Percentiles rank a stretch among this genome's conserved stretches.
Conservation (phyloP, 2,113 vertebrate species). For the Gallinago paraguaiae region DNA sequence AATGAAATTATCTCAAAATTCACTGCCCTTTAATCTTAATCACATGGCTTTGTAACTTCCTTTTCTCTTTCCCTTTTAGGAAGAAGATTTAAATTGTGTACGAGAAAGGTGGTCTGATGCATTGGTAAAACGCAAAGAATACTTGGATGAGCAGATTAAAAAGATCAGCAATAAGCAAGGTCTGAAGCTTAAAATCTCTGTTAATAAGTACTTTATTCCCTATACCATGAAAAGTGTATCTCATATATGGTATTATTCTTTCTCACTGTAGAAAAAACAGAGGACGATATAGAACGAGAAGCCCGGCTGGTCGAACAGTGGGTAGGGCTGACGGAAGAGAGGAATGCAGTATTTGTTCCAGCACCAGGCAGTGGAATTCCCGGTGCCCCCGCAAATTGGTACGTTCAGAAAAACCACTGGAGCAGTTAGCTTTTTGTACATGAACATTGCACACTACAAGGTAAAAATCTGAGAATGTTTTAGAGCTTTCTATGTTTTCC, state of each 20-base stretch:
- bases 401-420: neutral
- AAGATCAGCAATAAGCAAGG: conserved; percentile 96
- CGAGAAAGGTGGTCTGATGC: conserved; percentile 95
- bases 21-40: neutral
- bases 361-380: conserved; percentile 93
- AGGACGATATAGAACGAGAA: conserved; percentile 92
- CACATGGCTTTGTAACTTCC: neutral
- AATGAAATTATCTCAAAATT: conserved; percentile 2
- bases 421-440: neutral
- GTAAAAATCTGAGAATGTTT: neutral
- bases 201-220: neutral
- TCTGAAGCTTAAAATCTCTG: conserved; percentile 26
- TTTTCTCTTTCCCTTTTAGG: conserved; percentile 73
- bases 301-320: conserved; percentile 95
- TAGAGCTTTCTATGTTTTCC: neutral
- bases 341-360: conserved; percentile 94
- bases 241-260: neutral
- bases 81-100: conserved; percentile 95
- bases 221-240: neutral
- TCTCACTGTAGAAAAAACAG: conserved; percentile 84
- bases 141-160: conserved; percentile 96
- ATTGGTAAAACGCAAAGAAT: conserved; percentile 92
- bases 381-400: conserved; percentile 94
- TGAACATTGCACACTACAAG: neutral
- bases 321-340: conserved; percentile 96